A percentile compares a stretch with the other conserved stretches of the same genome.
Conservation (phyloP, 1,140 invertebrate genomes). For the Zophobas morio region DNA sequence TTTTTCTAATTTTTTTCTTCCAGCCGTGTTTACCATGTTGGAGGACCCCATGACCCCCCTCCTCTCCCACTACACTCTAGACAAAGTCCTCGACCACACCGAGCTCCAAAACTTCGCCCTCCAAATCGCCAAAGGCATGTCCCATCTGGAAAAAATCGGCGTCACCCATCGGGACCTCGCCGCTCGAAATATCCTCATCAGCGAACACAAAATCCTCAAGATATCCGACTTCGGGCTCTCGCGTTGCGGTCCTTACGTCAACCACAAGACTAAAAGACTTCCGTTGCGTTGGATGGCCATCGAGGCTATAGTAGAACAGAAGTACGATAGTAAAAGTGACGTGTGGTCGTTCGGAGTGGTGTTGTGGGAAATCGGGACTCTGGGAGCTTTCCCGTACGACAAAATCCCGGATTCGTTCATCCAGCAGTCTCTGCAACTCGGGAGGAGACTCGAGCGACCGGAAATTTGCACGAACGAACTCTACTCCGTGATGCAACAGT, state of each 20-base stretch:
- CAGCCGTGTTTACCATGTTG: slow-evolving; percentile 57
- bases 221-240: slow-evolving; percentile 87
- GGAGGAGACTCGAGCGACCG: slow-evolving; percentile 78
- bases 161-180: slow-evolving; percentile 83
- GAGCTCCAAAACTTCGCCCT: slow-evolving; percentile 78
- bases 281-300: slow-evolving; percentile 85
- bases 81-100: slow-evolving; percentile 70
- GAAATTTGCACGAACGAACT: slow-evolving; percentile 78
- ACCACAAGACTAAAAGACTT: slow-evolving; percentile 72
- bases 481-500: slow-evolving; percentile 79
- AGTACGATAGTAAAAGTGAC: slow-evolving; percentile 83
- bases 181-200: slow-evolving; percentile 82
- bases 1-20: slow-evolving; percentile 24
- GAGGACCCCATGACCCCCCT: slow-evolving; percentile 22
- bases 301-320: slow-evolving; percentile 80
- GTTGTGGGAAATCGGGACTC: slow-evolving; percentile 88
- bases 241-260: slow-evolving; percentile 77
- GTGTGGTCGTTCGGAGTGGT: slow-evolving; percentile 88
- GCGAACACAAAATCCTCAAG: slow-evolving; percentile 78
- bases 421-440: slow-evolving; percentile 72
- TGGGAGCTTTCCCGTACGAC: slow-evolving; percentile 82
- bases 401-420: slow-evolving; percentile 77
- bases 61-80: slow-evolving; percentile 30
- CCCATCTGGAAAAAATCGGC: slow-evolving; percentile 75
- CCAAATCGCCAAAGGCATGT: slow-evolving; percentile 82